Percentiles rank a stretch among this genome's conserved stretches.
Conservation (phyloP, 1,140 invertebrate genomes). For the Aradophagus sp. region DNA sequence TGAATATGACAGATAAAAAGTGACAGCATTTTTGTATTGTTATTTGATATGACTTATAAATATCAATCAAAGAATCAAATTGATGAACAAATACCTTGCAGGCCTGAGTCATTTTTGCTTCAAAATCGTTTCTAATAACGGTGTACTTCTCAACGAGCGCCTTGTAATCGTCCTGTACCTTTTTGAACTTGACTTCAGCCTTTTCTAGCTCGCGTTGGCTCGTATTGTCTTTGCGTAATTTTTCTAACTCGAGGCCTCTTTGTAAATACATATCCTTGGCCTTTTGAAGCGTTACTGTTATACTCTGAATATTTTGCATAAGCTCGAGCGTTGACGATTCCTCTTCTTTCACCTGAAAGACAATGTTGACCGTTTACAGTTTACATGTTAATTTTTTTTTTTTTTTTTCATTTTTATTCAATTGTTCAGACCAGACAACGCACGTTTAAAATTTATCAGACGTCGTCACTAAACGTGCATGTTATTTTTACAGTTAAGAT, state of each 20-base stretch:
- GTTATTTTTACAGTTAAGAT: conserved; percentile 18
- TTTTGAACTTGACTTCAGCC: conserved; percentile 92
- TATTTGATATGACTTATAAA: no score
- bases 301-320: conserved; percentile 90
- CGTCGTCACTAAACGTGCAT: conserved; percentile 2
- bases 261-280: conserved; percentile 92
- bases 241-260: conserved; percentile 89
- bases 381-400: no score
- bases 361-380: conserved; percentile 8
- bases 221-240: conserved; percentile 91
- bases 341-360: conserved; percentile 89
- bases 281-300: conserved; percentile 89
- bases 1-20: no score
- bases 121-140: conserved; percentile 91
- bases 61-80: no score
- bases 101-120: conserved; percentile 93
- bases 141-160: conserved; percentile 91
- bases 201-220: conserved; percentile 95
- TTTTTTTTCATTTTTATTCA: no score
- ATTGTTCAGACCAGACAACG: no score
- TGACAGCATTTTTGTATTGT: no score
- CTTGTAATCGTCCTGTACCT: conserved; percentile 95
- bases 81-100: conserved; percentile 86
- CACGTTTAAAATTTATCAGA: conserved; percentile 6
- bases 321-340: conserved; percentile 92